Evolutionary conservation across 2,888 invertebrate genomes (phyloP), one percentile per base, ranked within the genome.

Genomic region (Therioaphis trifolii): DNA sequence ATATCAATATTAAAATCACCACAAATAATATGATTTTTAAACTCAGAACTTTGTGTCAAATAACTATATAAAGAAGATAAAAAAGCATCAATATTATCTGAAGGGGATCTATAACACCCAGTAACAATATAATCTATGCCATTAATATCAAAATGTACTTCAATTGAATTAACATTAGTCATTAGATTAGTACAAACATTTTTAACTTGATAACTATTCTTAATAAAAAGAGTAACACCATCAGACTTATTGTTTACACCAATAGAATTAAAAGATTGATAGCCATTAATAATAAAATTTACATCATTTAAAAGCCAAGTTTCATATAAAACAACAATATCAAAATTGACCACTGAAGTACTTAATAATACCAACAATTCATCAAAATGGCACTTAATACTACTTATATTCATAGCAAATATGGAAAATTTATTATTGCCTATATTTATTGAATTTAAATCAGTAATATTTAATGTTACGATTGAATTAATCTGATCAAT

Each of bases 251-350:
- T n/a, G n/a, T n/a, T n/a, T n/a, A n/a, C n/a, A n/a, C n/a, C n/a
- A n/a, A n/a, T n/a, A n/a, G n/a, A n/a, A n/a, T n/a, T n/a, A n/a
- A n/a, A n/a, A n/a, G n/a, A n/a, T n/a, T n/a, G n/a, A n/a, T n/a
- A n/a, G n/a, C n/a, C n/a, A n/a, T n/a, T n/a, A n/a, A n/a, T n/a
- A n/a, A n/a, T n/a, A n/a, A n/a, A n/a, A n/a, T n/a, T n/a, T n/a
- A n/a, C n/a, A n/a, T n/a, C n/a, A n/a, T n/a, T n/a, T n/a, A n/a
- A n/a, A n/a, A n/a, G n/a, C n/a, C n/a, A n/a, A n/a, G n/a, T n/a
- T n/a, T n/a, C n/a, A n/a, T n/a, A n/a, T n/a, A 69, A 69, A 68
- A 68, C 43, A 68, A 68, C 21, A 43, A 69, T 46, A 69, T 69
- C 46, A 69, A 69, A 69, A 69, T 24, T 69, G 5, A 69, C 69